These are phyloP conservation scores for Tinea pellionella DNA, from an alignment of 2,888 invertebrate genomes.

Conservation along the genomic window DNA sequence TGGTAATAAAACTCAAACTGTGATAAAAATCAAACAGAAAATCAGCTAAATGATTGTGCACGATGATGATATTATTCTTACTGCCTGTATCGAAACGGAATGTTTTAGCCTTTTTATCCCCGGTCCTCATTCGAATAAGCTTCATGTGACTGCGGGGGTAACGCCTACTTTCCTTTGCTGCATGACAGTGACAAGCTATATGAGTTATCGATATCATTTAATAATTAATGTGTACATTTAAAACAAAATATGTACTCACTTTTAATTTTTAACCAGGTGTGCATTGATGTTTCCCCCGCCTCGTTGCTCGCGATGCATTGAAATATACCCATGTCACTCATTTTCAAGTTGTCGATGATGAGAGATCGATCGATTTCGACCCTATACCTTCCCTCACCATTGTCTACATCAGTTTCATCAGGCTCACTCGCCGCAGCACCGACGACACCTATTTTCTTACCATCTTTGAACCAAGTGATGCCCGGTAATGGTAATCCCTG, in stretches of 20 bases:
- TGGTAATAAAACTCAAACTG: conserved; percentile 6
- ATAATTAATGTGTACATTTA: not conserved
- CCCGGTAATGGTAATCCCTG: conserved; percentile 88
- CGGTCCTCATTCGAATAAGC: conserved; percentile 73
- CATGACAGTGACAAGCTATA: conserved; percentile 29
- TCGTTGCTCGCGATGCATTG: conserved; percentile 93
- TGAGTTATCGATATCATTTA: conserved; percentile 12
- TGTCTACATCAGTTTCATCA: conserved; percentile 52
- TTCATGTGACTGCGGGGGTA: conserved; percentile 71
- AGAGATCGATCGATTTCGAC: conserved; percentile 86
- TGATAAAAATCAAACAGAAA: conserved; percentile 12
- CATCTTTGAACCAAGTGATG: conserved; percentile 89
- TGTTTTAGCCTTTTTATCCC: conserved; percentile 67
- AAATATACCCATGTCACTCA: conserved; percentile 92
- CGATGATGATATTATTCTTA: conserved; percentile 36
- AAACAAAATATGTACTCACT: conserved; percentile 74
- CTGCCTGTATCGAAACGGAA: conserved; percentile 74
- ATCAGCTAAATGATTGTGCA: conserved; percentile 10
- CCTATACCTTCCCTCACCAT: conserved; percentile 73
- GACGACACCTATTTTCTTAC: conserved; percentile 61
- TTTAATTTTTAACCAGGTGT: conserved; percentile 94
- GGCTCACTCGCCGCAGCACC: conserved; percentile 50
- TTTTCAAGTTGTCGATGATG: conserved; percentile 80
- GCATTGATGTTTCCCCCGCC: conserved; percentile 90
- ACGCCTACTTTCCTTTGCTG: conserved; percentile 56